Base-by-base conservation (phyloP, 2,888 invertebrate genomes). In the Sinohyriopsis cumingii region DNA sequence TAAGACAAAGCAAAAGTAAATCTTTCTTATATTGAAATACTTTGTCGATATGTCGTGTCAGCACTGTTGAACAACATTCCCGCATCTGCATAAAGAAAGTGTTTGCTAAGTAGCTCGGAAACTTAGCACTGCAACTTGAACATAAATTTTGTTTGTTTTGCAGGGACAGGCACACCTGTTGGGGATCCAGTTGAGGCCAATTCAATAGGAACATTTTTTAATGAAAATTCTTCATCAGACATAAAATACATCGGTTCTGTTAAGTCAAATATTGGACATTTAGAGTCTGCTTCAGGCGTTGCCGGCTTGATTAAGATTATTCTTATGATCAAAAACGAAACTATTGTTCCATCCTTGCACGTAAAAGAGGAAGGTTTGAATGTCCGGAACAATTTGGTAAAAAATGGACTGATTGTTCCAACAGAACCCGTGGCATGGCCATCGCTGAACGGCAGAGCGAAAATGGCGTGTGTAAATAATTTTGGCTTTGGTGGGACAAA, bases 131-230 rank as follows among this genome's bases (percentile, higher is more conserved):
- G 33, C 7, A 33, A 33, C 1, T 33, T 33, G 33, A 33, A 33
- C 33, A 7, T 33, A 61, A 79, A 24, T 6, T 1, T 9, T 65
- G 6, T 6, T 55, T 5, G 54, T 68, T 55, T 70, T 69, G 2
- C 65, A 84, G 85, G 84, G 6, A 85, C 86, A 22, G 86, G 86
- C 9, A 86, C 84, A 15, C 71, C 73, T 25, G 76, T 79, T 24
- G 84, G 86, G 5, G 86, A 85, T 70, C 81, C 82, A 7, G 77
- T 80, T 6, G 86, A 86, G 71, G 79, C 69, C 5, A 77, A 74
- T 33, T 71, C 80, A 7, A 67, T 84, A 2, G 81, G 82, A 18
- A 53, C 61, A n/a, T 77, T 81, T 53, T 80, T 84, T n/a, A 65
- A 63, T 2, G 56, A 33, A 45, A 25, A 55, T 4, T 59, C 65